A percentile compares a stretch with the other conserved stretches of the same genome.
Conservation (phyloP, 1,140 invertebrate genomes). For the Sweltsa coloradensis region DNA sequence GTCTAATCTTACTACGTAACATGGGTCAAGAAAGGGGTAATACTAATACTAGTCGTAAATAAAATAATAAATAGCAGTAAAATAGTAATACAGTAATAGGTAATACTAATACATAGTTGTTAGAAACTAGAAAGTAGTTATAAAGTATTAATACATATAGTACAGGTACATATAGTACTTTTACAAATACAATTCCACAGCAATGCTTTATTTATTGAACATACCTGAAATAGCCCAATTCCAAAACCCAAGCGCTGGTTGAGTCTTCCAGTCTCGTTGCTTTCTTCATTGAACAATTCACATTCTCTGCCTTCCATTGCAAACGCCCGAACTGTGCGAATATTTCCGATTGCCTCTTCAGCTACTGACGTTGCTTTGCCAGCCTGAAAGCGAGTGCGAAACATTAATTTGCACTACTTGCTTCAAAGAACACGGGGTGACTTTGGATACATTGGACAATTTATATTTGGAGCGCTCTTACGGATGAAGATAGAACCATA, state of each 20-base stretch:
- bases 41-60: no score
- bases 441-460: no score
- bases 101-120: no score
- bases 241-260: conserved; percentile 76
- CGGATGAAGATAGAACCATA: no score
- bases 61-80: no score
- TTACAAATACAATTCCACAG: background rate
- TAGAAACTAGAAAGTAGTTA: background rate
- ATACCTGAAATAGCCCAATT: conserved; percentile 76
- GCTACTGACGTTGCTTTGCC: conserved; percentile 75
- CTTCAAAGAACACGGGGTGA: no score
- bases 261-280: conserved; percentile 51
- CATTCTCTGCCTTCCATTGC: conserved; percentile 81
- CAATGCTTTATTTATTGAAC: background rate
- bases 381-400: conserved; percentile 44
- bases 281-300: conserved; percentile 60
- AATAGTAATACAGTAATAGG: no score
- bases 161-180: background rate
- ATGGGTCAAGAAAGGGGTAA: no score
- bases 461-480: no score
- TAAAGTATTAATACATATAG: no score
- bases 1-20: no score
- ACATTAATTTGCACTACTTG: no score
- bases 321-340: conserved; percentile 82
- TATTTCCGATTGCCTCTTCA: conserved; percentile 86